Evolutionary conservation across 1,140 invertebrate species (phyloP).

Genomic region (Spodoptera litura): DNA sequence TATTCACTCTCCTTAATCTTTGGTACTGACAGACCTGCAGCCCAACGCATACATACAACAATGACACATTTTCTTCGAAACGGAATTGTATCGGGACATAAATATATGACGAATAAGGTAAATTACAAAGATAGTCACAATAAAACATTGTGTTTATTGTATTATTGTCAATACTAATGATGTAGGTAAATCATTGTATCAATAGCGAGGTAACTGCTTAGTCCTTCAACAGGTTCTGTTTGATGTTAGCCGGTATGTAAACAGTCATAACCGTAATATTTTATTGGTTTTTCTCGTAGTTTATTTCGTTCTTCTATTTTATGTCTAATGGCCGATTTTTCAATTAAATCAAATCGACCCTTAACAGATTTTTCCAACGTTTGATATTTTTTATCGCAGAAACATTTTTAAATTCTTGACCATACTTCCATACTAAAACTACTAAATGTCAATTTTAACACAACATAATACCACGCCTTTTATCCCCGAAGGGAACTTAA

Average conservation of each 20-base stretch:
- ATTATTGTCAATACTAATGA: constrained; percentile 14
- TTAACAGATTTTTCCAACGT: too few relatives aligned
- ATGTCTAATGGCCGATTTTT: too few relatives aligned
- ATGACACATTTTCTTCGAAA: constrained; percentile 40
- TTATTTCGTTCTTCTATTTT: too few relatives aligned
- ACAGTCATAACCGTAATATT: neutral
- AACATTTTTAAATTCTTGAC: too few relatives aligned
- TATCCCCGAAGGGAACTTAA: too few relatives aligned
- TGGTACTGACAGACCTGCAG: constrained; percentile 20
- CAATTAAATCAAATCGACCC: too few relatives aligned
- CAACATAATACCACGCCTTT: too few relatives aligned
- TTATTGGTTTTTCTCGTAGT: too few relatives aligned
- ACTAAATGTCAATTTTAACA: too few relatives aligned
- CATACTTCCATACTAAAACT: too few relatives aligned
- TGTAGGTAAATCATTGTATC: constrained; percentile 5
- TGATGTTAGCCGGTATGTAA: neutral
- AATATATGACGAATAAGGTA: constrained; percentile 24
- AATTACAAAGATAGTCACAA: constrained; percentile 29
- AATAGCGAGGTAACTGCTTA: neutral
- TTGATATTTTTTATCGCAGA: too few relatives aligned
- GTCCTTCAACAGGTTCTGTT: neutral
- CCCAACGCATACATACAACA: constrained; percentile 13
- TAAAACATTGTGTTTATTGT: constrained; percentile 12
- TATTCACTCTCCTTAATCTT: constrained; percentile 30
- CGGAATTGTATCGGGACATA: constrained; percentile 23